A percentile compares a stretch with the other conserved stretches of the same genome.
phyloP scores from a whole-genome alignment of 1,140 invertebrate species.

The Drosophila dunni region DNA sequence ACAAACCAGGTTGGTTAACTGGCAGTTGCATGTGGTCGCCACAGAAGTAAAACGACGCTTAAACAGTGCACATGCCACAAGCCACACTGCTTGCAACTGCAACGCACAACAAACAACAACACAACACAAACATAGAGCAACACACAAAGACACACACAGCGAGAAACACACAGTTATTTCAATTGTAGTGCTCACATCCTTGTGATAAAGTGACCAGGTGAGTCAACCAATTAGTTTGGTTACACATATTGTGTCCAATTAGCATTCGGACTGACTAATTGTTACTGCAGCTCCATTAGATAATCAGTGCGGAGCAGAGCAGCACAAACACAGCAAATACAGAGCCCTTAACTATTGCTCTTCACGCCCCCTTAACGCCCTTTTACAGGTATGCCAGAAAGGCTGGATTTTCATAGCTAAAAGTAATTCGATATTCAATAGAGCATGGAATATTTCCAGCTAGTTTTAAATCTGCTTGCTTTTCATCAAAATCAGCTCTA shows the following conservation, averaged over 20 bases:
- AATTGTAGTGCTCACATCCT: constrained; percentile 18
- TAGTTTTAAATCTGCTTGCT: no score
- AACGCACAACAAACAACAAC: not conserved
- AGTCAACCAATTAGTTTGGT: constrained; percentile 29
- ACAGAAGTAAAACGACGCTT: constrained; percentile 74
- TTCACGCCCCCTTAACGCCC: no score
- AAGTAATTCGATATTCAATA: no score
- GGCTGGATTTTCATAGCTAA: no score
- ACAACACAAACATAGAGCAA: not conserved
- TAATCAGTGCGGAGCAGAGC: constrained; percentile 31
- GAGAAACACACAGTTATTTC: constrained; percentile 20
- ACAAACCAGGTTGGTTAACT: constrained; percentile 67
- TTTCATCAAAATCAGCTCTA: not conserved
- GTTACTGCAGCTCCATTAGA: constrained; percentile 37
- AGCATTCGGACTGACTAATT: constrained; percentile 43
- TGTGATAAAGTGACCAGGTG: constrained; percentile 32
- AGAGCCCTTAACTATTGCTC: not conserved
- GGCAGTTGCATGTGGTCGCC: constrained; percentile 51
- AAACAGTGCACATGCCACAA: constrained; percentile 67
- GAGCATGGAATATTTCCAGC: no score
- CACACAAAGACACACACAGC: not conserved
- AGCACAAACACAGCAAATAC: not conserved
- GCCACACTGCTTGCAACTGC: constrained; percentile 1
- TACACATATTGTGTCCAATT: constrained; percentile 35
- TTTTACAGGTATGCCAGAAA: no score